Evolutionary conservation across 2,888 invertebrate species (phyloP), one percentile per base, ranked within the genome.

Genomic region (Spodoptera exigua): DNA sequence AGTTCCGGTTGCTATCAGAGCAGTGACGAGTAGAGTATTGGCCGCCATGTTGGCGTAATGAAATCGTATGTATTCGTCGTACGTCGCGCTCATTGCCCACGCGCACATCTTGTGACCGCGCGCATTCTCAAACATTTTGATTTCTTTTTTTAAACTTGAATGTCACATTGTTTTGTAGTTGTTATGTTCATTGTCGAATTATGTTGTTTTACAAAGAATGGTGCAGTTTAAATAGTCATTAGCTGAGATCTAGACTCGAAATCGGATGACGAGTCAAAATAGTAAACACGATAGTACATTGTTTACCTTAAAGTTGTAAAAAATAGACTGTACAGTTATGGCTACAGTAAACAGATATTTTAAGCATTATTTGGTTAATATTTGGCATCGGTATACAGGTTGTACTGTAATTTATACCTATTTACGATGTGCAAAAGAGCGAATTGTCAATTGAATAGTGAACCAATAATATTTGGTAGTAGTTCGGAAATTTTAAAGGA

Each of bases 1-100:
- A 53, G 48, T 46, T 58, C 59, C 48, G 60, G 41, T 41, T 49
- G 12, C 9, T 32, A 49, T 39, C 35, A 36, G 27, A 14, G 5
- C 7, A 12, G 32, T 14, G 9, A 18, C 5, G 35, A 36, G 11
- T 58, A 41, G 34, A 72, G 49, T 34, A 49, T 52, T 48, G 7
- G 14, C 27, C 7, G 41, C 49, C 67, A 59, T 53, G 59, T 61
- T 67, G 35, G 73, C 59, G 10, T 49, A 72, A 68, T 72, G 39
- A 1, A 32, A 40, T 17, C 49, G 11, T 68, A 67, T 49, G 39
- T 73, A 68, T 59, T 53, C 67, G 32, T 12, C 1, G 17, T 51
- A 21, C 14, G 27, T 40, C 21, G 40, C 40, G 17, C 27, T 27
- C 12, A 34, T 10, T 52, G 68, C 52, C 13, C 41, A 52, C 27